These are phyloP conservation scores for Pseudopipra pipra DNA, from an alignment of 2,113 vertebrate genomes.

Conservation along the genomic window DNA sequence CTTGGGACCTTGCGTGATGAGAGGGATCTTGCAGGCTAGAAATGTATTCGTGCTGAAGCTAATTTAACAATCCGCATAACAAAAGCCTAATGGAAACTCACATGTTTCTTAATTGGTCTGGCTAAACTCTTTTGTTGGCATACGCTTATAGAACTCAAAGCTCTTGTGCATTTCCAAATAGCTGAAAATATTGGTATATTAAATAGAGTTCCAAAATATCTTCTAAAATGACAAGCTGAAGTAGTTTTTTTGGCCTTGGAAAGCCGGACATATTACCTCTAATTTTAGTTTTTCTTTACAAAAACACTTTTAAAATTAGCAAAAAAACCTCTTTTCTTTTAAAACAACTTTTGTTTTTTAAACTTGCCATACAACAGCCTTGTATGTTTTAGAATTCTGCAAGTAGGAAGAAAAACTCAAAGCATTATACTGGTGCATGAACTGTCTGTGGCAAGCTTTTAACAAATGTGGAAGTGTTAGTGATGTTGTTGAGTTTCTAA, in stretches of 20 bases:
- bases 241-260: background rate
- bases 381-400: background rate
- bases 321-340: background rate
- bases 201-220: background rate
- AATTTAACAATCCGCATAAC: background rate
- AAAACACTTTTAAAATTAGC: background rate
- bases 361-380: background rate
- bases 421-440: background rate
- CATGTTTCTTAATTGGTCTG: background rate
- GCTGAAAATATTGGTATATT: background rate
- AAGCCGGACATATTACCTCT: background rate
- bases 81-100: background rate
- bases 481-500: background rate
- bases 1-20: conserved; percentile 22
- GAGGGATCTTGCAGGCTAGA: background rate
- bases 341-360: background rate
- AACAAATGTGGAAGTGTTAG: background rate
- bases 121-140: background rate
- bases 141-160: background rate
- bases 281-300: background rate
- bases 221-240: background rate
- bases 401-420: background rate
- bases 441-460: background rate
- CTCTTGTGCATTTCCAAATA: background rate
- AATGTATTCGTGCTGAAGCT: background rate